Percentiles rank a stretch among this genome's conserved stretches.
These are phyloP conservation scores for Aldrovandia affinis DNA, from an alignment of 2,797 vertebrate genomes.

Conservation along the genomic window DNA sequence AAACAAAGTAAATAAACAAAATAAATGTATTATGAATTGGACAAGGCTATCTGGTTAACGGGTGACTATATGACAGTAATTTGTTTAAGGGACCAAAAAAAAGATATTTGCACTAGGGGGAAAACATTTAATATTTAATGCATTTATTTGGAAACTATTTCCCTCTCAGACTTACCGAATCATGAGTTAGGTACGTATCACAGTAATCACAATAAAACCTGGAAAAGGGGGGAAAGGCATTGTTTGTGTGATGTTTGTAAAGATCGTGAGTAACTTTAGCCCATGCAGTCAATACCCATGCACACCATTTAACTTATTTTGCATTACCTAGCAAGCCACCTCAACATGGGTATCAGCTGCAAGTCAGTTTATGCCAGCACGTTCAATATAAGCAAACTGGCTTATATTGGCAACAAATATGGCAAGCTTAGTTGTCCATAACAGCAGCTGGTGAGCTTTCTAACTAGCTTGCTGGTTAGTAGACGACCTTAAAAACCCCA, in stretches of 20 bases:
- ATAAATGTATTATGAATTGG: too few species aligned
- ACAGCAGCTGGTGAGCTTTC: not conserved
- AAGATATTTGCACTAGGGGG: too few species aligned
- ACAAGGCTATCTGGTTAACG: too few species aligned
- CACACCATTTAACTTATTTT: not conserved
- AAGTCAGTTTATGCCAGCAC: not conserved
- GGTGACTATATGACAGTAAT: too few species aligned
- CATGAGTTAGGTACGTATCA: slow-evolving; percentile 96
- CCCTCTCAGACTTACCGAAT: slow-evolving; percentile 81
- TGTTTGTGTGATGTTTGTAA: not conserved
- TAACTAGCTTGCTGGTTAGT: not conserved
- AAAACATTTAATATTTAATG: too few species aligned
- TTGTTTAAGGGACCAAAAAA: too few species aligned
- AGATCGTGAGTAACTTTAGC: not conserved
- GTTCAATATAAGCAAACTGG: not conserved
- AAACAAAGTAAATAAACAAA: not conserved
- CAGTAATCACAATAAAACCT: slow-evolving; percentile 99
- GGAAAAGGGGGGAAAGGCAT: not conserved
- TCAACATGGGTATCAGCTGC: not conserved
- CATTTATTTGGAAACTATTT: not conserved
- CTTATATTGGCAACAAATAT: too few species aligned
- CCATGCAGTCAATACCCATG: not conserved
- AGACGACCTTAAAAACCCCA: not conserved
- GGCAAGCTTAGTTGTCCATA: too few species aligned
- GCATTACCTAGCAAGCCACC: not conserved